Conservation (phyloP, 1,140 invertebrate genomes). For the Amyelois transitella region DNA sequence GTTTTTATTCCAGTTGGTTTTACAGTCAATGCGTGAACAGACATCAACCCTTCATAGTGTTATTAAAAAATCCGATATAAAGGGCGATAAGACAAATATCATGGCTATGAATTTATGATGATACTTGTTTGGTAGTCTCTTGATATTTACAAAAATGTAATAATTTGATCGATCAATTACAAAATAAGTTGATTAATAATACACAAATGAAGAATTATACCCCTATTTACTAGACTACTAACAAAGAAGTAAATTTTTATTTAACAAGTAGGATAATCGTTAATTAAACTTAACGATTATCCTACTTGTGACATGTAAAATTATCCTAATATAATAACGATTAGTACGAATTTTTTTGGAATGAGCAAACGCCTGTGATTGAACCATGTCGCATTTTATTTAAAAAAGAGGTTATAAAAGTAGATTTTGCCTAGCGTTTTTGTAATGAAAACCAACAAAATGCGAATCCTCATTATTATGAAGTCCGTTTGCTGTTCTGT, state of each 20-base stretch:
- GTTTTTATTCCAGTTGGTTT: too few relatives aligned
- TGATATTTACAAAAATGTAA: background rate
- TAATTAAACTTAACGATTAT: background rate
- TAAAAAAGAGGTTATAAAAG: background rate
- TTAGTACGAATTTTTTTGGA: background rate
- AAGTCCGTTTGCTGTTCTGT: background rate
- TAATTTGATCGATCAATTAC: background rate
- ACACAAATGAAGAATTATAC: too few relatives aligned
- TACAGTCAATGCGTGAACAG: too few relatives aligned
- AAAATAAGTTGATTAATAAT: too few relatives aligned
- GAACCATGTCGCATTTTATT: background rate
- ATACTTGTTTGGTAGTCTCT: background rate
- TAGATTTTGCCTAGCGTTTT: background rate
- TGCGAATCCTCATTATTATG: background rate
- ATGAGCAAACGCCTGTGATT: background rate
- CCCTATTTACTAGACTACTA: too few relatives aligned
- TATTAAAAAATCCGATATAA: background rate
- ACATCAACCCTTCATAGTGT: too few relatives aligned
- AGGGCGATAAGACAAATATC: background rate
- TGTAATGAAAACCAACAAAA: background rate
- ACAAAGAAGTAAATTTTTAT: background rate
- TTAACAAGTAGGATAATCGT: background rate
- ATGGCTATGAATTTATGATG: background rate
- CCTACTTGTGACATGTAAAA: background rate
- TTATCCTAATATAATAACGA: background rate